Evolutionary conservation across 2,113 vertebrate species (phyloP), one percentile per base, ranked within the genome.

Genomic region (Marmota flaviventris): DNA sequence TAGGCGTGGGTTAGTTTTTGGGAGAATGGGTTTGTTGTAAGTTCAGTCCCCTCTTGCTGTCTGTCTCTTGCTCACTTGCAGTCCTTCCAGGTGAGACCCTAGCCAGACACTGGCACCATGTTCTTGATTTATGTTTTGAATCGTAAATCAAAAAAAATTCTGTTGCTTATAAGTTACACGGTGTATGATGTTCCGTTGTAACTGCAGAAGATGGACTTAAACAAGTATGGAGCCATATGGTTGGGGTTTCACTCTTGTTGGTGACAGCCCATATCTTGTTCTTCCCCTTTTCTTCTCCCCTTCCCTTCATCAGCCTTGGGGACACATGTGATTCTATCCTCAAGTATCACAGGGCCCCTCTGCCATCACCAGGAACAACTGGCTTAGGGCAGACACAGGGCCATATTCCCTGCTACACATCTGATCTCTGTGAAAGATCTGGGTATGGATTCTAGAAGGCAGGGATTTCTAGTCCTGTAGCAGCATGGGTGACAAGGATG

Each of bases 331-430:
- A 58, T 45, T 32, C 58, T 13, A n/a, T 37, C 34, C 5, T 34
- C 53, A 61, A 32, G 24, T 42, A 4, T 53, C 78, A 79, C 12
- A 58, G 10, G 56, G 32, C 32, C n/a, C n/a, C 10, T 0, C 5
- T 85, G 3, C 65, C 76, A 61, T 63, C 58, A 85, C 32, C 22
- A 13, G 53, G 42, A 85, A 32, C 25, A 17, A 81, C 51, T 22
- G 34, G 8, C 72, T 48, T 51, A 61, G 87, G 58, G 73, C 16
- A n/a, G 24, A 11, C 37, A 34, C 3, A 25, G 32, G 17, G 8
- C 16, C 20, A 4, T 12, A 0, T 3, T 4, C 2, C 20, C 45
- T 5, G 29, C 6, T 0, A 4, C 18, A 4, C 29, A 42, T 3
- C 34, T 0, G 5, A 37, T 56, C 20, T 13, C 11, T 25, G 4